Percentiles rank a stretch among this genome's conserved stretches.
Conservation (phyloP, 1,140 invertebrate species). For the Cotesia vestalis region DNA sequence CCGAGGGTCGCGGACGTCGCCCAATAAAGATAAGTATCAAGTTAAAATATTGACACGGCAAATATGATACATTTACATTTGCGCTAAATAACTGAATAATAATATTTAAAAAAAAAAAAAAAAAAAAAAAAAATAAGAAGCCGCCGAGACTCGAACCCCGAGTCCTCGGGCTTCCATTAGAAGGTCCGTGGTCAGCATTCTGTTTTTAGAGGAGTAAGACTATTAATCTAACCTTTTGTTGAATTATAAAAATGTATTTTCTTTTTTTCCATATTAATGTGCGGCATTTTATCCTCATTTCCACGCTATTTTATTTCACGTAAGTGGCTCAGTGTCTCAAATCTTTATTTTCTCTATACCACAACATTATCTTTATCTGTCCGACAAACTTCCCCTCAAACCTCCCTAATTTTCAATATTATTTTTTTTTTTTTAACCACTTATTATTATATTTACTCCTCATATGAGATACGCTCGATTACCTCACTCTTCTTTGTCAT, state of each 20-base stretch:
- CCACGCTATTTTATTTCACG: slow-evolving; percentile 65
- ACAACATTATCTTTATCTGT: slow-evolving; percentile 25
- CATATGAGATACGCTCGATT: neutral
- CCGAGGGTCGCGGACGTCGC: no score
- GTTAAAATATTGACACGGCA: no score
- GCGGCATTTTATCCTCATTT: slow-evolving; percentile 65
- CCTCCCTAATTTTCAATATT: no score
- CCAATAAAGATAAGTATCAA: no score
- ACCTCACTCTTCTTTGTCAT: neutral
- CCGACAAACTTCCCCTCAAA: no score
- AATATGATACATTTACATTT: no score
- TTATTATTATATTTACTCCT: slow-evolving; percentile 3
- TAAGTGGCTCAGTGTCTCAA: slow-evolving; percentile 60
- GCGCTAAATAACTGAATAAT: no score
- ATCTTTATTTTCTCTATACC: slow-evolving; percentile 44
- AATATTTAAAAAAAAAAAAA: no score
- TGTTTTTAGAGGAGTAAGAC: neutral
- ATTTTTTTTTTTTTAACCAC: neutral
- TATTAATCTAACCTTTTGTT: slow-evolving; percentile 12
- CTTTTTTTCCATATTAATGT: slow-evolving; percentile 62
- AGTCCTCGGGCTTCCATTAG: slow-evolving; percentile 37
- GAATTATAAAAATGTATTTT: slow-evolving; percentile 39
- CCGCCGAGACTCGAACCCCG: no score
- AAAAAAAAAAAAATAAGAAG: no score
- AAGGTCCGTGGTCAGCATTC: neutral